Evolutionary conservation across 2,888 invertebrate species (phyloP), one percentile per base, ranked within the genome.

Genomic region (Parasteatoda lunata): DNA sequence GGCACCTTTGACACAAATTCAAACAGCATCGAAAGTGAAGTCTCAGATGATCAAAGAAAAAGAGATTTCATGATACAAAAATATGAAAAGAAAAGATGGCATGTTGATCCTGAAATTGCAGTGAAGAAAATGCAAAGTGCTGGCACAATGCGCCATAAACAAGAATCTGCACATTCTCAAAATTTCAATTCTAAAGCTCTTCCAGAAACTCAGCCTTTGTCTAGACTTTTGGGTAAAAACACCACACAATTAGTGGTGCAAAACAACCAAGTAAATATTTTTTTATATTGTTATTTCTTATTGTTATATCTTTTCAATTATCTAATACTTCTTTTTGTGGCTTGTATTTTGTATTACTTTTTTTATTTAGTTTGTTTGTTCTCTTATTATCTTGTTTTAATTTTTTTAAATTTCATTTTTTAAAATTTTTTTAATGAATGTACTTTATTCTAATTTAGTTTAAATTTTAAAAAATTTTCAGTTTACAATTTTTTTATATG

Each of bases 21-120:
- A 5, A 90, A 89, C 49, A 90, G 89, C 48, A 66, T 89, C 30
- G 94, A 95, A 87, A 92, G 92, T 9, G 95, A 96, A 91, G 94
- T 95, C 89, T 95, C 95, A 91, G 97, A 97, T 91, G 97, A 97
- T 92, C 96, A 96, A 92, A 95, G 96, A 92, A 95, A 98, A 91
- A 95, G 96, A 92, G 97, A 98, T 92, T 95, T 97, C 91, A 97
- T 98, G 97, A 94, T 95, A 79, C 96, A 97, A 91, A 98, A 98
- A 93, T 98, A 98, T 92, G 98, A 99, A 92, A 95, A 96, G 91
- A 97, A 97, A 92, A 94, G 91, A 82, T 94, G 93, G 92, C 93
- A 93, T 90, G 92, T 93, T 51, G 93, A 93, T 65, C 93, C 93
- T 3, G 91, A 92, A 45, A 92, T 92, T 54, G 90, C 91, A 13